Evolutionary conservation across 1,140 invertebrate species (phyloP).

Genomic region (Apis florea): DNA sequence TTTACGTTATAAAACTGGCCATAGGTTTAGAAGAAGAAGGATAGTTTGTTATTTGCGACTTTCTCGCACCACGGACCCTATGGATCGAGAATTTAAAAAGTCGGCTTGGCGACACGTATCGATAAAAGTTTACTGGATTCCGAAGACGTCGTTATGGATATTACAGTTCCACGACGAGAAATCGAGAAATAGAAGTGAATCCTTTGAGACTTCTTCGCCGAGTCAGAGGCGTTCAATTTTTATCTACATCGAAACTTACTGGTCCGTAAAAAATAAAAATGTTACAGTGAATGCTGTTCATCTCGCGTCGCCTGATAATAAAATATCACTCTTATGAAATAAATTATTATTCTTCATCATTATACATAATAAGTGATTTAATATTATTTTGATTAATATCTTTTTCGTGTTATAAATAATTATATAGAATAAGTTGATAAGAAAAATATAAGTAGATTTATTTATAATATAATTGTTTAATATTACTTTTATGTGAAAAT

Average conservation of each 20-base stretch:
- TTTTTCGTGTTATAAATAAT: no score
- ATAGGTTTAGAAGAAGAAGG: not conserved
- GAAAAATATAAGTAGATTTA: no score
- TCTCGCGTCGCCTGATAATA: not conserved
- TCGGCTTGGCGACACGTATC: not conserved
- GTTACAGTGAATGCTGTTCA: slow-evolving; percentile 3
- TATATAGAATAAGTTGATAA: no score
- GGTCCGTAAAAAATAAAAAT: slow-evolving; percentile 13
- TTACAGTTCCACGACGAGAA: not conserved
- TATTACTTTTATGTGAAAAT: no score
- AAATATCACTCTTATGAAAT: not conserved
- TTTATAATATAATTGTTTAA: no score
- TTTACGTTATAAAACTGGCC: not conserved
- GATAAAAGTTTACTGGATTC: not conserved
- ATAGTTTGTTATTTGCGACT: not conserved
- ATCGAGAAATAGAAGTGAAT: not conserved
- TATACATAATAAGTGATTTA: no score
- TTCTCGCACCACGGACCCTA: not conserved
- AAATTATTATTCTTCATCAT: not conserved
- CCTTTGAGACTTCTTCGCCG: slow-evolving; percentile 3
- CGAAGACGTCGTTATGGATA: not conserved
- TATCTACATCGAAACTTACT: slow-evolving; percentile 16
- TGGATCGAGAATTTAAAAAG: slow-evolving; percentile 3
- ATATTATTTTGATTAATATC: no score
- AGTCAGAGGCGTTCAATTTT: not conserved